Base-by-base conservation (phyloP, 1,140 invertebrate species). In the Nephotettix cincticeps region DNA sequence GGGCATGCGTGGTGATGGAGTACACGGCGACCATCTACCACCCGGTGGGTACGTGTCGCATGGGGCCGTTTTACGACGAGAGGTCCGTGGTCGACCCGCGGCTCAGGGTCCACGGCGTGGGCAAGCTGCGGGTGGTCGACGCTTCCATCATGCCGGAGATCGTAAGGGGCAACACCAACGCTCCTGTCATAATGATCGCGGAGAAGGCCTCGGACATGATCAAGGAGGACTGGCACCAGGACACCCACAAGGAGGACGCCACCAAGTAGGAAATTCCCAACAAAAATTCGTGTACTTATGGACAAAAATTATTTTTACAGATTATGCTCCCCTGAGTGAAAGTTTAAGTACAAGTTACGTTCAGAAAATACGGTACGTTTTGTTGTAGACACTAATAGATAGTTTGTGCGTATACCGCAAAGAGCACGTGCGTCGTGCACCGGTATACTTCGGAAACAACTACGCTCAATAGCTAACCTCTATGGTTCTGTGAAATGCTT, bases 1-100 rank as follows among this genome's bases (percentile, higher is more conserved):
- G 89, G 87, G 79, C 78, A 56, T 92, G 90, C 75, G 84, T 86
- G 14, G 82, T 90, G 1, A 83, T 89, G 28, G 91, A 94, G 73
- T 93, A 93, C 75, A 93, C 92, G 0, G 87, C 92, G 83, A 93
- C 93, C 0, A 93, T 94, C 65, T 95, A 94, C 77, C 93, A 95
- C 72, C 87, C 92, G 80, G 91, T 90, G 0, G 89, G 83, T 19
- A 84, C 84, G 9, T 81, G 81, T 69, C 83, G 81, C 73, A 85
- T 85, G 85, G 85, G 84, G 11, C 79, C 79, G 2, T 71, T 67
- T 1, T 67, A 72, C 23, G 83, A 85, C 75, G 72, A 75, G 0
- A 77, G 75, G 0, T 78, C 83, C 0, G 84, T 87, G 0, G 84
- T 86, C 0, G 81, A 85, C 76, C 76, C 80, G 2, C 27, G 72